These are phyloP conservation scores for Napeogenes sylphis DNA, from an alignment of 2,888 invertebrate genomes.

Conservation along the genomic window DNA sequence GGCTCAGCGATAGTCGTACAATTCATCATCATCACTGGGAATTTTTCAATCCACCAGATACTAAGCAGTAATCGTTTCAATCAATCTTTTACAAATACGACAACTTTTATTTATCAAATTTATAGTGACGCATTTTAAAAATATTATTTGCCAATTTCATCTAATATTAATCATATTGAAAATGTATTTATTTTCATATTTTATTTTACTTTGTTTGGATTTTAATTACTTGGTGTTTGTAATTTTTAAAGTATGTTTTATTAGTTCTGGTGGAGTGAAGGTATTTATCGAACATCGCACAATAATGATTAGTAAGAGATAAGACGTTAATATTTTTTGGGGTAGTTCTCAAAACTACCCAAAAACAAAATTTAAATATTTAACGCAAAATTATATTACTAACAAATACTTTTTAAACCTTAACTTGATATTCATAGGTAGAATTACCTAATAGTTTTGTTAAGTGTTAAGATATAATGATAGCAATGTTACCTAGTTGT, in stretches of 20 bases:
- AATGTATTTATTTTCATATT: not conserved
- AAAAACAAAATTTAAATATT: no score
- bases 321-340: no score
- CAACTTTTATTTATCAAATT: no score
- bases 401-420: constrained; percentile 9
- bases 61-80: constrained; percentile 52
- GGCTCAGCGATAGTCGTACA: constrained; percentile 83
- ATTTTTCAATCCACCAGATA: constrained; percentile 89
- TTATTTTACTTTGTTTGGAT: not conserved
- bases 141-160: no score
- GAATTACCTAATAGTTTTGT: constrained; percentile 39
- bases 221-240: not conserved
- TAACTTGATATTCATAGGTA: constrained; percentile 8
- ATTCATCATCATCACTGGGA: constrained; percentile 93
- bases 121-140: no score
- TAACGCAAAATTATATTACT: not conserved
- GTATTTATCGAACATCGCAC: no score
- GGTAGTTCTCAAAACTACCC: no score
- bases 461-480: constrained; percentile 14
- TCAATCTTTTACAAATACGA: not conserved
- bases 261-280: no score
- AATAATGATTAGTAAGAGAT: no score
- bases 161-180: not conserved
- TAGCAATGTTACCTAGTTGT: constrained; percentile 39
- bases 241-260: no score